Evolutionary conservation across 2,797 vertebrate genomes (phyloP), one percentile per base, ranked within the genome.

Genomic region (Macropus fuliginosus): DNA sequence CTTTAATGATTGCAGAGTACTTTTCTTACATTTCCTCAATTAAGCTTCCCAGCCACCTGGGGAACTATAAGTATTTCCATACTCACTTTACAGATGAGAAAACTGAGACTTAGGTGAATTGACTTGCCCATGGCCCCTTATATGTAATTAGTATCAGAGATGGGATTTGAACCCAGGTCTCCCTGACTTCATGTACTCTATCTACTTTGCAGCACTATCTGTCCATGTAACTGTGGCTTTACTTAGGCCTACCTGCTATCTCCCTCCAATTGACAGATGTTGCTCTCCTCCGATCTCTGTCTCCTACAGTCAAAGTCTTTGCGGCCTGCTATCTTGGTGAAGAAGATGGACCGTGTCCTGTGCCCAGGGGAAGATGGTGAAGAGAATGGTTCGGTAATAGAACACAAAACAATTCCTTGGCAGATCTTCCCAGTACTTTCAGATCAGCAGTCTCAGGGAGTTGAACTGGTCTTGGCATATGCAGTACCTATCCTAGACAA

Each of bases 401-500:
- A 55, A 5, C 52, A 0, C 14, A 98, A 98, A 55, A 5, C 93
- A 0, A 96, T 96, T 34, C 93, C 98, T 0, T 99, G 99, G 99
- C 98, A 98, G 0, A 98, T 98, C 34, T 90, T 98, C 55, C 99
- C 99, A 0, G 99, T 99, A 0, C 99, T 99, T 92, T 99, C 99
- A 0, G 99, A 99, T 54, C 98, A 98, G 95, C 98, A 99, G 97
- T 99, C 98, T 0, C 97, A 97, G n/a, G 98, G 98, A 0, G 94
- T 99, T 0, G 98, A 98, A 96, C 97, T 99, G 55, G 96, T 99
- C 0, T 97, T 99, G 8, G 98, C 98, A 0, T 99, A 99, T 0
- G 99, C 99, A 0, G 99, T 99, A 0, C 99, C 99, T 0, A 97
- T 99, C 55, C 95, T 98, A 0, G 97, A 99, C 98, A 99, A 99